Evolutionary conservation across 2,113 vertebrate species (phyloP).

Genomic region (Calonectris borealis): DNA sequence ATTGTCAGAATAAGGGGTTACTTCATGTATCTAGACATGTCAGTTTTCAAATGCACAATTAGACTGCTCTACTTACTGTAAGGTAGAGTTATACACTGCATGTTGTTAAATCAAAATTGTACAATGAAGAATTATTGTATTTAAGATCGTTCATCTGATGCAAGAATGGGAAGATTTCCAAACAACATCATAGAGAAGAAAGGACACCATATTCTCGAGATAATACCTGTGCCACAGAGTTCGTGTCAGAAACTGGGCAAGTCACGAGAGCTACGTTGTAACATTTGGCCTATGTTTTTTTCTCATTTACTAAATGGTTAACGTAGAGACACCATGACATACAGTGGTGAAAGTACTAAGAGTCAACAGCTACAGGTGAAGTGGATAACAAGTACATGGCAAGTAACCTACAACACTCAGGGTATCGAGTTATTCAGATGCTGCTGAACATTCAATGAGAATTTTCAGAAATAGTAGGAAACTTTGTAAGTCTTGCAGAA

Average conservation of each 20-base stretch:
- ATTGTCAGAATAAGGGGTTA: neutral
- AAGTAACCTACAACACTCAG: neutral
- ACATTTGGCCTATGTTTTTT: neutral
- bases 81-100: neutral
- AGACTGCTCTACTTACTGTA: neutral
- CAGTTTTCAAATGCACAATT: neutral
- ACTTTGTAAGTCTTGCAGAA: neutral
- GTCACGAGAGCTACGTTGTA: neutral
- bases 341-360: neutral
- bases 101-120: neutral
- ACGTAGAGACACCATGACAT: neutral
- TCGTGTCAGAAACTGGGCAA: neutral
- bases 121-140: neutral
- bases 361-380: neutral
- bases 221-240: neutral
- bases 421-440: fast-evolving
- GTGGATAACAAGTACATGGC: neutral
- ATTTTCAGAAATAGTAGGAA: neutral
- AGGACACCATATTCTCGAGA: neutral
- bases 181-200: neutral
- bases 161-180: neutral
- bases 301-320: neutral
- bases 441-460: neutral
- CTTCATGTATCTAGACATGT: neutral
- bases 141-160: neutral